Base-by-base conservation (phyloP, 2,113 vertebrate species). In the Holacanthus passer region DNA sequence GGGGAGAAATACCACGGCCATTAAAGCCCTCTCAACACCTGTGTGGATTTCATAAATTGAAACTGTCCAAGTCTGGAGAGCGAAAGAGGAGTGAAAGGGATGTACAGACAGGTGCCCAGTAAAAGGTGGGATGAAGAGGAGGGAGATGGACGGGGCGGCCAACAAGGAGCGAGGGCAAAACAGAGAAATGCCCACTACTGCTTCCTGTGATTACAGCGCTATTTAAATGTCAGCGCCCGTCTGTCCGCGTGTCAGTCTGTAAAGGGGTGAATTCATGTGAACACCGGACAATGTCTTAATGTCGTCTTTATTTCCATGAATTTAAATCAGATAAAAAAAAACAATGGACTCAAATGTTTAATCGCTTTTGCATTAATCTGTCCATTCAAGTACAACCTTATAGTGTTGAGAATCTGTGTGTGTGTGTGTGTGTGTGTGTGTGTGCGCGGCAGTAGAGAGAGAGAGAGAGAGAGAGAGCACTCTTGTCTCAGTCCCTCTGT, bases 31-130 rank as follows among this genome's bases (percentile, higher is more conserved):
- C 81, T 86, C 65, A 89, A 90, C 89, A 92, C 90, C 86, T 88
- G 81, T 88, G 87, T 86, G 81, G 85, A 82, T 90, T 90, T 89
- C 73, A 80, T 81, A 79, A 88, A 93, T 90, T 89, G 84, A 92
- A 93, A 89, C 82, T 81, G 78, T 88, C 83, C 56, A 45, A 83
- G 45, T 72, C 66, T 68, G 74, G 53, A 79, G 79, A 66, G 70
- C 9, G 19, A 31, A 19, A 62, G 19, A 39, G 7, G 13, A 76
- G 43, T 5, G n/a, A 31, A n/a, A 52, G 12, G 20, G 12, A 3
- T 14, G 47, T 19, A 64, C 73, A 55, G 78, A 88, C 74, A 78
- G 82, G 79, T 89, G 83, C 68, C 32, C 47, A 56, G 73, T 14
- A 67, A 69, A 65, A 81, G 60, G 66, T 41, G 59, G 41, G 56